Conservation (phyloP, 2,888 invertebrate species). For the Sarcophaga subvicina region DNA sequence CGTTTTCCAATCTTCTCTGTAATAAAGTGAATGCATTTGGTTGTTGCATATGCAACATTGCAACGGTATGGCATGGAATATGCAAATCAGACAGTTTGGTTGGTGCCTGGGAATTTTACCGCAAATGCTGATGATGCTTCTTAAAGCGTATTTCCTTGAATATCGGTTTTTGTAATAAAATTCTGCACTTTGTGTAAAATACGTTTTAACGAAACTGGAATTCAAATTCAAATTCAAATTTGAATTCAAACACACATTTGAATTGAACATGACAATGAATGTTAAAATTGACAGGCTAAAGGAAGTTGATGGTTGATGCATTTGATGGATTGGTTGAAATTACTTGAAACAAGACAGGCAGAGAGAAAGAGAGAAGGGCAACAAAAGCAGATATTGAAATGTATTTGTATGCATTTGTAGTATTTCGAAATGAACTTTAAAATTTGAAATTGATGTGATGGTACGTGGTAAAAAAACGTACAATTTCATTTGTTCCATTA, state of each 20-base stretch:
- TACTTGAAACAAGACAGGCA: neutral
- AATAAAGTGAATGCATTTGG: neutral
- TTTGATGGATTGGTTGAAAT: constrained; percentile 53
- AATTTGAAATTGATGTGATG: neutral
- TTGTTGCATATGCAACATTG: neutral
- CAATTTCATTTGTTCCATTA: neutral
- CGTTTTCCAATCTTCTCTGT: neutral
- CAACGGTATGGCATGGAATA: neutral
- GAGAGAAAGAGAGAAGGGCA: neutral
- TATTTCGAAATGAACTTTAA: constrained; percentile 19
- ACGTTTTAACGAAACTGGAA: neutral
- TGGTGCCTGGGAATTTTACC: neutral
- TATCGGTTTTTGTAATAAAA: constrained; percentile 7
- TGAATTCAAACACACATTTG: constrained; percentile 34
- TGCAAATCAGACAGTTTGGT: neutral
- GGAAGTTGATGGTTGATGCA: constrained; percentile 52
- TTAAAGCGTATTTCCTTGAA: constrained; percentile 51
- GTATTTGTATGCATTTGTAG: constrained; percentile 10
- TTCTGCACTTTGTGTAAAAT: neutral
- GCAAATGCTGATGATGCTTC: constrained; percentile 11
- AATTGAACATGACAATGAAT: constrained; percentile 67
- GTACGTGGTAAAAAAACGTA: neutral
- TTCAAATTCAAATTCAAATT: too few species aligned
- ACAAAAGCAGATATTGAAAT: constrained; percentile 24
- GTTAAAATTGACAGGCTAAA: constrained; percentile 66